A percentile compares a stretch with the other conserved stretches of the same genome.
Conservation (phyloP, 92 coral and sea anemone genomes). For the Palythoa caribaeorum region DNA sequence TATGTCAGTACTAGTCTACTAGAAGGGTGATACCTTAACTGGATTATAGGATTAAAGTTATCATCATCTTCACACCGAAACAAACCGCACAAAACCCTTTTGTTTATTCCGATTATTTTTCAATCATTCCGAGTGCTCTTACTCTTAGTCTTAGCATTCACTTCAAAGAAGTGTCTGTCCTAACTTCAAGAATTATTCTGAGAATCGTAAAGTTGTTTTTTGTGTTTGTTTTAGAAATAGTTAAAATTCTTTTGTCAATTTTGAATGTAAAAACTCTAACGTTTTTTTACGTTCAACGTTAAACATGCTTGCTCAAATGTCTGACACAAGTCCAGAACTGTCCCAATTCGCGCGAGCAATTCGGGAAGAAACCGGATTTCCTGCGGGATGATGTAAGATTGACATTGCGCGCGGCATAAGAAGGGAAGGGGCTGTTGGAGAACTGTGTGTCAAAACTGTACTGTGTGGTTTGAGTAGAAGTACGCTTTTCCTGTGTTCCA, state of each 20-base stretch:
- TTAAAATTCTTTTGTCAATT: slow-evolving; percentile 27
- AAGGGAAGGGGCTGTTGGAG: neutral
- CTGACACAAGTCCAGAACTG: neutral
- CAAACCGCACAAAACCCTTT: slow-evolving; percentile 14
- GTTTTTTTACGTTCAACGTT: neutral
- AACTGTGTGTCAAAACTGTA: slow-evolving; percentile 19
- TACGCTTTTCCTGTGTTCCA: slow-evolving; percentile 42
- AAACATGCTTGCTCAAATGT: neutral
- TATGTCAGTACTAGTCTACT: neutral
- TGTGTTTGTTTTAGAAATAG: neutral
- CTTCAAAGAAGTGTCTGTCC: neutral
- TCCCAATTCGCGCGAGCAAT: slow-evolving; percentile 15
- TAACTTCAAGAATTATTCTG: too few relatives aligned
- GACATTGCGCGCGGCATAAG: slow-evolving; percentile 25
- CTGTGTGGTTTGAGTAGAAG: slow-evolving; percentile 24
- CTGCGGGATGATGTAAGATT: slow-evolving; percentile 44
- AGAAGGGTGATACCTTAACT: slow-evolving; percentile 8
- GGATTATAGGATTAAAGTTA: slow-evolving; percentile 41
- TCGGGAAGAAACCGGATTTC: slow-evolving; percentile 49
- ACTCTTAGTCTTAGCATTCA: neutral
- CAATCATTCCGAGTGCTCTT: neutral
- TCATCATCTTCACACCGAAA: slow-evolving; percentile 31
- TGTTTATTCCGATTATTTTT: slow-evolving; percentile 5
- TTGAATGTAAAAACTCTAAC: neutral
- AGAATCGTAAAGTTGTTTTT: neutral